Evolutionary conservation across 1,140 invertebrate genomes (phyloP), one percentile per base, ranked within the genome.

Genomic region (Drosophila tani): DNA sequence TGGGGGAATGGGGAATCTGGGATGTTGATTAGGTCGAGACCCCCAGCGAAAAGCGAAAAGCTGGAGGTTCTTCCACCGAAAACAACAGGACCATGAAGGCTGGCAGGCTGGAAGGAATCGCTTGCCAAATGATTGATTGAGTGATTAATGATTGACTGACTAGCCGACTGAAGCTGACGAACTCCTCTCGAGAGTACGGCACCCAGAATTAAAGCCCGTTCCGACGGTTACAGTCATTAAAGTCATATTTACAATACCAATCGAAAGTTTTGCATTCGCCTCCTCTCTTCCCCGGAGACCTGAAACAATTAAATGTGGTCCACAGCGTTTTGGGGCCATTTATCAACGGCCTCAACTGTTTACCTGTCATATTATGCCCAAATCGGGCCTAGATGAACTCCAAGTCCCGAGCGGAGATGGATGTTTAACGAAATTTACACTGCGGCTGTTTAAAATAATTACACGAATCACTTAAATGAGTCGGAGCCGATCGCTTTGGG

Each of bases 311-410:
- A 83, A 86, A 88, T 85, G 69, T 92, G 71, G 81, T 85, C 81
- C 86, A 92, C 82, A 65, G 68, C 49, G 66, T 66, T 66, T 66
- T 53, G 21, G 47, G 63, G 50, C 73, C 82, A 92, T 92, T 92
- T 92, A 92, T 92, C 91, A 92, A 79, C 40, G 56, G 70, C 24
- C 79, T 77, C 79, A 91, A 91, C 75, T 92, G 85, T 91, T 73
- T 87, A 80, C 75, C 91, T 92, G 91, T 92, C 91, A 92, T 92
- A 92, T 92, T 92, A 92, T 74, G 86, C 78, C 81, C 83, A 81
- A 92, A 73, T 82, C 79, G 82, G 81, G 73, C 68, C 69, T 65
- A 69, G 24, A 53, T 73, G 70, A 56, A 56, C 71, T 24, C 65
- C 57, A 35, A 46, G 45, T 60, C 56, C 40, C 74, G 24, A 51